These are phyloP conservation scores for Silurus aristotelis DNA, from an alignment of 2,797 vertebrate genomes.

Conservation along the genomic window DNA sequence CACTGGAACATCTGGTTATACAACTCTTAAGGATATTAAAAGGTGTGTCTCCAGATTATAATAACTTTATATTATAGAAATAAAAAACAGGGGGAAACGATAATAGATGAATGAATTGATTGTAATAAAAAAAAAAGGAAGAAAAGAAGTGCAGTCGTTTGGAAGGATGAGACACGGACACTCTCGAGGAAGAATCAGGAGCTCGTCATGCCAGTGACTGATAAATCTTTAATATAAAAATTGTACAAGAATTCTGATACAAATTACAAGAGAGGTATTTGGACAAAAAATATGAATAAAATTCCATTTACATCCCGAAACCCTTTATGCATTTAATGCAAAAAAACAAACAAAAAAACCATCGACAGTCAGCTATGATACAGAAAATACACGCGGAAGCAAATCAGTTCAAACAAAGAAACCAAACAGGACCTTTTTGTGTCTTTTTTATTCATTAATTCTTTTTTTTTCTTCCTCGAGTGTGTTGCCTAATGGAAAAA, in stretches of 20 bases:
- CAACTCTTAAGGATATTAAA: no score
- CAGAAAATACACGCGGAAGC: conserved; percentile 85
- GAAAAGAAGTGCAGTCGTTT: background rate
- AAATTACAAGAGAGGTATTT: conserved; percentile 98
- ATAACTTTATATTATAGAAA: no score
- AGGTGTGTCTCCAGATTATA: no score
- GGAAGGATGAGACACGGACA: conserved; percentile 14
- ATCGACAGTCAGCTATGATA: conserved; percentile 86
- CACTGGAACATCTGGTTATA: no score
- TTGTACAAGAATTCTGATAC: conserved; percentile 99
- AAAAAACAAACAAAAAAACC: conserved; percentile 68
- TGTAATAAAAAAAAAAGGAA: no score
- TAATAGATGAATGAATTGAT: no score
- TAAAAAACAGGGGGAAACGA: no score
- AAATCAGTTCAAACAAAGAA: conserved; percentile 55
- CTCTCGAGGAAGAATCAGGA: conserved; percentile 56
- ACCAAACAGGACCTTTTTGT: conserved; percentile 63
- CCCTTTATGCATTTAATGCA: conserved; percentile 98
- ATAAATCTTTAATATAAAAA: conserved; percentile 99
- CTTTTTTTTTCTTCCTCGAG: conserved; percentile 73
- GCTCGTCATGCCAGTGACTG: conserved; percentile 82
- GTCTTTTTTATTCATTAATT: conserved; percentile 58
- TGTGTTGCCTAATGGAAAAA: conserved; percentile 80
- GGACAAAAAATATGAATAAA: conserved; percentile 96
- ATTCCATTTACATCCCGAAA: conserved; percentile 98